Percentiles rank a stretch among this genome's conserved stretches.
These are phyloP conservation scores for Nesoenas mayeri DNA, from an alignment of 2,113 vertebrate species.

Conservation along the genomic window DNA sequence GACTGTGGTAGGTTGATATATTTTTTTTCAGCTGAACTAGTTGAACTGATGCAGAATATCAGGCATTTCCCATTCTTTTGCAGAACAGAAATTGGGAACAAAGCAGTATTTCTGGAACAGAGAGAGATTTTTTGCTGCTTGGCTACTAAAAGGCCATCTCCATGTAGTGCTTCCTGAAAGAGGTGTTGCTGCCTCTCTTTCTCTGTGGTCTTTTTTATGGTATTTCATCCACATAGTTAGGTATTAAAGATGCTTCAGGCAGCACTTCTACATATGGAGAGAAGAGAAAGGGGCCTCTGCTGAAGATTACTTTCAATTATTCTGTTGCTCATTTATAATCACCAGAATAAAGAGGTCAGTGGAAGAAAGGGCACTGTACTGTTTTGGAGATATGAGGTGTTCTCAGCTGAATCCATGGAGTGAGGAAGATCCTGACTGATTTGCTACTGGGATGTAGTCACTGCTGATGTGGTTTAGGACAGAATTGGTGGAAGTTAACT, in stretches of 20 bases:
- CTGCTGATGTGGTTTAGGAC: background rate
- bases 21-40: background rate
- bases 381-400: background rate
- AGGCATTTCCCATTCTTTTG: background rate
- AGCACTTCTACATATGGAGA: background rate
- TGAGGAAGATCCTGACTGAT: background rate
- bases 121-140: background rate
- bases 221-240: background rate
- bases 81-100: background rate
- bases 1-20: fast-evolving
- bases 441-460: background rate
- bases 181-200: background rate
- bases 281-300: background rate
- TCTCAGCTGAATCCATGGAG: background rate
- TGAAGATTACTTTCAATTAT: background rate
- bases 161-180: background rate
- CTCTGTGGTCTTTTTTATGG: background rate
- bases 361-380: background rate
- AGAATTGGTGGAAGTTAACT: background rate
- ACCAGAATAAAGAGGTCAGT: background rate
- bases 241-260: background rate
- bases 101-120: background rate
- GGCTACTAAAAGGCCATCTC: background rate
- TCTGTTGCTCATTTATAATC: background rate
- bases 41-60: background rate